Evolutionary conservation across 2,888 invertebrate species (phyloP).

Genomic region (Spodoptera littoralis): DNA sequence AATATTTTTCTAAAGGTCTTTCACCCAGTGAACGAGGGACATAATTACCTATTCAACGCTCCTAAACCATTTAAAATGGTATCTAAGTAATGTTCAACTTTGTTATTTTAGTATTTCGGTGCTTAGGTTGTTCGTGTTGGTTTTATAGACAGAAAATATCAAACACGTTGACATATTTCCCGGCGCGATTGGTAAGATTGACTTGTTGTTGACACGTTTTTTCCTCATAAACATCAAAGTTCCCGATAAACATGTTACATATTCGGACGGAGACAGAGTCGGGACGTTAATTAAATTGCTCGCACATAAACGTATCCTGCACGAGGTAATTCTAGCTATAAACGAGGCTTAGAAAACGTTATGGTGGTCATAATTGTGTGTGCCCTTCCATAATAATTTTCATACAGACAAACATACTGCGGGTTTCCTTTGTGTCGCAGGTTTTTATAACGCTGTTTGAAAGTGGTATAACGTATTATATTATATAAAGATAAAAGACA

Average conservation of each 20-base stretch:
- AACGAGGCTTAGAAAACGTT: slow-evolving; percentile 4
- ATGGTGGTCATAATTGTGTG: not conserved
- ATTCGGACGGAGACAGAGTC: slow-evolving; percentile 4
- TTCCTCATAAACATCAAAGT: slow-evolving; percentile 43
- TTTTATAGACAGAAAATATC: slow-evolving; percentile 24
- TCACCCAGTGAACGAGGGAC: slow-evolving; percentile 12
- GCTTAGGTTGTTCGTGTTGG: slow-evolving; percentile 14
- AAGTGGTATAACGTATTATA: not conserved
- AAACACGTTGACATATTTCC: slow-evolving; percentile 14
- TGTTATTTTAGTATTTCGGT: slow-evolving; percentile 22
- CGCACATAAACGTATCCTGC: slow-evolving; percentile 12
- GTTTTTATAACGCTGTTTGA: not conserved
- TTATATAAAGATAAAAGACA: not conserved
- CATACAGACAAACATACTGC: not conserved
- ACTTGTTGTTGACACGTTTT: slow-evolving; percentile 52
- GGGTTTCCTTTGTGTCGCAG: not conserved
- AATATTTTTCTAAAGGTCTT: slow-evolving; percentile 16
- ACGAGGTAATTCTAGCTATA: slow-evolving; percentile 6
- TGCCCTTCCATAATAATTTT: slow-evolving; percentile 8
- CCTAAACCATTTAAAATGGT: slow-evolving; percentile 21
- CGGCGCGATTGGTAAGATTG: slow-evolving; percentile 1
- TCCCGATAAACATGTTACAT: slow-evolving; percentile 17
- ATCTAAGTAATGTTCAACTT: slow-evolving; percentile 14
- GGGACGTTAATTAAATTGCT: slow-evolving; percentile 29
- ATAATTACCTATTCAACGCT: slow-evolving; percentile 38